Evolutionary conservation across 2,113 vertebrate genomes (phyloP), one percentile per base, ranked within the genome.

Genomic region (Corythoichthys haematopterus): DNA sequence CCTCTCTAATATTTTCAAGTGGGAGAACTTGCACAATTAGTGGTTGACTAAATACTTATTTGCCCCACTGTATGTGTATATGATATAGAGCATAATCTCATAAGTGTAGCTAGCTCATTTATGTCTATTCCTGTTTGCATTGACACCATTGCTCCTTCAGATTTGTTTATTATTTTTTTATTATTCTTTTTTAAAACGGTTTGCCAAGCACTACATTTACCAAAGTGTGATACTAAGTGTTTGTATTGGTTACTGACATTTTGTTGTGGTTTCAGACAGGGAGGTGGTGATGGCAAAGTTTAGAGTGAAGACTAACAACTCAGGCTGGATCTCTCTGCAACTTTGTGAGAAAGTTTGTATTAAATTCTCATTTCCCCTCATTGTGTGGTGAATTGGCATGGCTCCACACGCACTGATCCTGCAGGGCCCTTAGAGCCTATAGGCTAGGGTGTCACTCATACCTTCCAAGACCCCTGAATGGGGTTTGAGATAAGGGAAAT

Each of bases 291-390:
- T 66, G 64, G 75, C 38, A 4, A 62, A 66, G 52, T 47, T 65
- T 65, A 72, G 71, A 74, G 66, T 64, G 73, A 56, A 79, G 72
- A 65, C 71, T 48, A 52, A 40, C 68, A 72, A 69, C 69, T 68
- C 69, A 80, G 74, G 65, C 58, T 46, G 73, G 81, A 77, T 80
- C 70, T 82, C 81, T 87, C 72, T 77, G 70, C 76, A 80, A 84
- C 81, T 89, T 88, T 86, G 89, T 91, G 91, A 91, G 90, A 93
- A 91, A 89, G 89, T 91, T 89, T 92, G 91, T 90, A 89, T 91
- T 89, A 89, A 88, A 89, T 90, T 91, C 90, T 83, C 84, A 91
- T 89, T 93, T 93, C 92, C 92, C 80, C 79, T 87, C 83, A 92
- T 93, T 93, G 91, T 93, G 81, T 88, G 77, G 69, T 20, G 51